Conservation (phyloP, 92 coral and sea anemone species). For the Actinostola sp. region DNA sequence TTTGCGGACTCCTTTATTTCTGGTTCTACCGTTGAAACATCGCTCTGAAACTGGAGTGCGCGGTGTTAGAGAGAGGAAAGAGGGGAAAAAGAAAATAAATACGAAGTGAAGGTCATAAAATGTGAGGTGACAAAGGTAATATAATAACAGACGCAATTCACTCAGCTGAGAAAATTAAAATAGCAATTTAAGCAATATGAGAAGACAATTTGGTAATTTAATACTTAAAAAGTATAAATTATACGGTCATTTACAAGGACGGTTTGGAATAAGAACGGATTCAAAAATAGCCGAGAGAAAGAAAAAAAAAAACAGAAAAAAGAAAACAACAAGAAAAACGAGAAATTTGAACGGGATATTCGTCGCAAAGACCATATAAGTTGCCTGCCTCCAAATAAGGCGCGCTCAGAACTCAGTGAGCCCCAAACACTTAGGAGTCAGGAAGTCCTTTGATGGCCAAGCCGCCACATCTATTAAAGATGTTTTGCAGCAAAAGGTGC, state of each 20-base stretch:
- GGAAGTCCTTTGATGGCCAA: constrained; percentile 26
- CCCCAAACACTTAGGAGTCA: constrained; percentile 16
- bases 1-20: no score
- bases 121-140: not conserved
- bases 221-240: no score
- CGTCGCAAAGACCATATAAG: not conserved
- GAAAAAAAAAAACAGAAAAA: not conserved
- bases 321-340: not conserved
- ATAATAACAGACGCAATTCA: no score
- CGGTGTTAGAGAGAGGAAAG: not conserved
- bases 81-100: not conserved
- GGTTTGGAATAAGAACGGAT: no score
- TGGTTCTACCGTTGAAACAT: no score
- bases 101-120: not conserved
- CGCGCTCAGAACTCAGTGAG: not conserved
- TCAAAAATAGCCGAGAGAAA: no score
- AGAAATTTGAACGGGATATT: not conserved
- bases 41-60: no score
- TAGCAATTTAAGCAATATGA: not conserved
- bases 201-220: not conserved
- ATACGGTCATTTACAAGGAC: no score
- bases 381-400: constrained; percentile 11
- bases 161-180: not conserved
- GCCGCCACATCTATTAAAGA: constrained; percentile 28
- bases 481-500: constrained; percentile 32